These are phyloP conservation scores for Tetragonisca angustula DNA, from an alignment of 2,888 invertebrate species.

Conservation along the genomic window DNA sequence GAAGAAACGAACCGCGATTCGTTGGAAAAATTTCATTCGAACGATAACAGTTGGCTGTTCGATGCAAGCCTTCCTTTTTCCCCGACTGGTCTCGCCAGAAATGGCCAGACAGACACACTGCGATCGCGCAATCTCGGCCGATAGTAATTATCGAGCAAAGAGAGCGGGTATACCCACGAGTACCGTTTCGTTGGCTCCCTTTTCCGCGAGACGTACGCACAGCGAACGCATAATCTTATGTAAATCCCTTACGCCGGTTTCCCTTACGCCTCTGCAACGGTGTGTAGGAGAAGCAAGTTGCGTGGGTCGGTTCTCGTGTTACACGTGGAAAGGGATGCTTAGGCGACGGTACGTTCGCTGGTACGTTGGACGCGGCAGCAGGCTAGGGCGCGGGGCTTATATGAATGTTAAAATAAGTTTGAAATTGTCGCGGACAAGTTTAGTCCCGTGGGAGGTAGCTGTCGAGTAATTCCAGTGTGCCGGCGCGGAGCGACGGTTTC, in stretches of 20 bases:
- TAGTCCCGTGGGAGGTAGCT: conserved; percentile 81
- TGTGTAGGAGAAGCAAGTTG: conserved; percentile 59
- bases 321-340: conserved; percentile 73
- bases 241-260: conserved; percentile 78
- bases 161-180: conserved; percentile 75
- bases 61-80: too few species aligned
- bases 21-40: too few species aligned
- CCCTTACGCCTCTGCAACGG: conserved; percentile 73
- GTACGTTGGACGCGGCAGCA: conserved; percentile 50
- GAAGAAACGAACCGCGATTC: too few species aligned
- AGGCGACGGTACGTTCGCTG: conserved; percentile 59
- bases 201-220: conserved; percentile 62
- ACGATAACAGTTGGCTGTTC: too few species aligned
- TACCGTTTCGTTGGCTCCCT: conserved; percentile 71
- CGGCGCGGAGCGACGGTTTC: conserved; percentile 76
- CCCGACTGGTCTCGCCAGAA: too few species aligned
- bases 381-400: conserved; percentile 79
- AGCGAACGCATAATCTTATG: conserved; percentile 81
- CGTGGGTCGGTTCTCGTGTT: conserved; percentile 72
- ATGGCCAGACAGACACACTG: background rate
- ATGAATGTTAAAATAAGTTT: conserved; percentile 84
- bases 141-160: conserved; percentile 79
- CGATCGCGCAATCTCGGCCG: conserved; percentile 55
- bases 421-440: conserved; percentile 84
- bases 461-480: conserved; percentile 83